A percentile compares a stretch with the other conserved stretches of the same genome.
These are phyloP conservation scores for Megaustenia siamemsis DNA, from an alignment of 2,888 invertebrate genomes.

Conservation along the genomic window DNA sequence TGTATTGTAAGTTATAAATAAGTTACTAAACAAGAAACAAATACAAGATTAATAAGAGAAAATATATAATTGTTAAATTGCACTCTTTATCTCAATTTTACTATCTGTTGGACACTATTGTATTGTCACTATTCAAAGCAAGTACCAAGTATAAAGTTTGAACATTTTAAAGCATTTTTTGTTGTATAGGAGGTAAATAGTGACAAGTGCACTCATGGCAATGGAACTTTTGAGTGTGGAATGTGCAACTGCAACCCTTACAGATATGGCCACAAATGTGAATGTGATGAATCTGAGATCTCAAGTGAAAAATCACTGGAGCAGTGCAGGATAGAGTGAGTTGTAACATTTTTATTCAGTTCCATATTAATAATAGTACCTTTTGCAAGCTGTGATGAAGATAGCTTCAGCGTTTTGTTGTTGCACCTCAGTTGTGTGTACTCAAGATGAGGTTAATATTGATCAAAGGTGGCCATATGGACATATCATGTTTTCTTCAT, in stretches of 20 bases:
- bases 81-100: no score
- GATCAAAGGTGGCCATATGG: no score
- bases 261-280: slow-evolving; percentile 91
- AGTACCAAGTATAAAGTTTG: background rate
- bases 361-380: no score
- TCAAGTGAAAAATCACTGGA: slow-evolving; percentile 71
- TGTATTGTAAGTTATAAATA: no score
- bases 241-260: slow-evolving; percentile 90
- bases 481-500: no score
- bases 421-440: no score
- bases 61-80: no score
- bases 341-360: background rate
- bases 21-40: no score
- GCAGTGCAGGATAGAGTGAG: slow-evolving; percentile 71
- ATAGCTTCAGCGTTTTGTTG: no score
- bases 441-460: no score
- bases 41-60: no score
- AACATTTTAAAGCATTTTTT: background rate
- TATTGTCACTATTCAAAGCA: background rate
- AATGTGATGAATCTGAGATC: slow-evolving; percentile 84
- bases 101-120: background rate
- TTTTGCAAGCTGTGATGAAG: no score
- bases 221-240: slow-evolving; percentile 92
- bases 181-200: slow-evolving; percentile 83
- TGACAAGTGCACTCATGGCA: slow-evolving; percentile 83